Evolutionary conservation across 2,888 invertebrate genomes (phyloP).

Genomic region (Chrysina gloriosa): DNA sequence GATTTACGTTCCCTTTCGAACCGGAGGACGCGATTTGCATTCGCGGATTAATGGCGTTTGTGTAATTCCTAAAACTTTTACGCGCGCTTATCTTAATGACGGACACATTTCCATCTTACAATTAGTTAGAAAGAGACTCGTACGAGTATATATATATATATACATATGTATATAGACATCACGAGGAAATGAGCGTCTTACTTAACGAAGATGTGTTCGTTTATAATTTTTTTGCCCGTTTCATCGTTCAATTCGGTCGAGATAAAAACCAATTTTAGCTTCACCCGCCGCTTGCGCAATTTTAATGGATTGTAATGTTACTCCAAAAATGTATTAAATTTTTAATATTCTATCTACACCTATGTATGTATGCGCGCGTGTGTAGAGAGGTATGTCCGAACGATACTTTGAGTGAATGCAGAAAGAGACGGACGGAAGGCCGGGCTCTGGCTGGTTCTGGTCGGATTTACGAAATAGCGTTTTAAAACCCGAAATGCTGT

Average conservation of each 20-base stretch:
- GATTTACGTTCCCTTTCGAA: background rate
- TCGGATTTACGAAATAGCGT: background rate
- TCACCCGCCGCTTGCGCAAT: background rate
- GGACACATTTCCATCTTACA: no score
- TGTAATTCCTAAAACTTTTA: background rate
- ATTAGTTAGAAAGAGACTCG: no score
- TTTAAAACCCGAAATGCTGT: conserved; percentile 17
- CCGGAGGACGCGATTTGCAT: background rate
- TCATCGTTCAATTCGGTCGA: background rate
- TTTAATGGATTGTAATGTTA: conserved; percentile 31
- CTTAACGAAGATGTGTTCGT: no score
- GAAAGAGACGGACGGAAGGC: background rate
- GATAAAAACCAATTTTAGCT: conserved; percentile 19
- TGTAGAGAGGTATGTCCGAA: background rate
- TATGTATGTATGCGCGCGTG: background rate
- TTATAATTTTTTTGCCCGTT: background rate
- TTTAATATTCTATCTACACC: conserved; percentile 14
- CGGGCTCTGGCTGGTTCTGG: background rate
- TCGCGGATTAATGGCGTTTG: background rate
- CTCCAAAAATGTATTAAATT: conserved; percentile 26
- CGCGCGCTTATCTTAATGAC: no score
- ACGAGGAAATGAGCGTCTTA: no score
- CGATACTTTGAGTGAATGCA: background rate
- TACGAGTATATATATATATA: no score
- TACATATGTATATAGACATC: background rate